Evolutionary conservation across 2,113 vertebrate species (phyloP), one percentile per base, ranked within the genome.

Genomic region (Condylura cristata): DNA sequence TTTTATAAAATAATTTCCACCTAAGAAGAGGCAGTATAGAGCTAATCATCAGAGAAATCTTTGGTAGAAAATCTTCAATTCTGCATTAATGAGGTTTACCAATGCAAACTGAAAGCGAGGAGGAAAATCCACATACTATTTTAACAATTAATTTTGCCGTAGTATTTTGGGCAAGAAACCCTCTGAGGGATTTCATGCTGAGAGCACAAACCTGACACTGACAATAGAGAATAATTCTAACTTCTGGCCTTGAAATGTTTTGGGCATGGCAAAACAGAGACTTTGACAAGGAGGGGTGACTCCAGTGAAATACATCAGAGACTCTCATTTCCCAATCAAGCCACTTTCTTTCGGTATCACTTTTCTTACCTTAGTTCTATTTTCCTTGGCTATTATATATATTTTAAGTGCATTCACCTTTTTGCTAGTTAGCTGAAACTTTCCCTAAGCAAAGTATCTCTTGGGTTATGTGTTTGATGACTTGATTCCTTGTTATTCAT

Each of bases 341-440:
- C 8, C 26, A 56, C 11, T 46, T 41, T 24, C 20, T 91, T 75
- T 65, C 22, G 41, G 65, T 0, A 66, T 56, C 4, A 1, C 32
- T 28, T 58, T 3, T 75, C 17, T 82, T 72, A 32, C 34, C 2
- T 48, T 75, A 37, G 18, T 20, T 82, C 16, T 71, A 13, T n/a
- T 51, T 48, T 80, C 83, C 37, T 37, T 75, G 44, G 76, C 90
- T 74, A 91, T n/a, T 79, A 26, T 81, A n/a, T 84, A 28, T 18
- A 63, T 53, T 34, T 24, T 13, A 71, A 82, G 39, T 44, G 4
- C 65, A 70, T 66, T 84, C 28, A 76, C 44, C 70, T 20, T 70
- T 60, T 81, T n/a, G 66, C 8, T 51, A 68, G 24, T 93, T 34
- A 76, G 6, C 18, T 24, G 37, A 88, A 18, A 85, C 8, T 68